Percentiles rank a stretch among this genome's conserved stretches.
These are phyloP conservation scores for Sclerurus mexicanus DNA, from an alignment of 2,113 vertebrate species.

Conservation along the genomic window DNA sequence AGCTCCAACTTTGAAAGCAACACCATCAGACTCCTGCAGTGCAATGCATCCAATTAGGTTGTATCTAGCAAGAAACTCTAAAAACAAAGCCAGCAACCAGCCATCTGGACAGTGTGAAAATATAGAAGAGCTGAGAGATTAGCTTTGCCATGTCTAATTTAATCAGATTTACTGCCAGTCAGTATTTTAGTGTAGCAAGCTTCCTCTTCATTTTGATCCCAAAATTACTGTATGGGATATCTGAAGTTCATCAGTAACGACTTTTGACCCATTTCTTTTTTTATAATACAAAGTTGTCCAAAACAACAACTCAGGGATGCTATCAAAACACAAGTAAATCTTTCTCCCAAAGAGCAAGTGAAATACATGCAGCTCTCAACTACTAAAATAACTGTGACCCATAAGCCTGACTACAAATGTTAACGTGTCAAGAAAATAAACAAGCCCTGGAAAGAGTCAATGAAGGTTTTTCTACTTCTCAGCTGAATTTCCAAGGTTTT, in stretches of 20 bases:
- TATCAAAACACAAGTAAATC: not conserved
- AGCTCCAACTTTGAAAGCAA: not conserved
- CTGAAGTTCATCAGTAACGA: not conserved
- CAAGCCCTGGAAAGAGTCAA: not conserved
- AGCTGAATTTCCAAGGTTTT: not conserved
- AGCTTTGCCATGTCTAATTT: conserved; percentile 15
- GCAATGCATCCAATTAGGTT: not conserved
- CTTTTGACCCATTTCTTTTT: not conserved
- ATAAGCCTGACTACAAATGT: not conserved
- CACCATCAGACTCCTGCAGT: not conserved
- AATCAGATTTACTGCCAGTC: conserved; percentile 30
- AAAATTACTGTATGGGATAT: not conserved
- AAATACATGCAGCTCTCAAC: not conserved
- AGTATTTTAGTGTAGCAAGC: not conserved
- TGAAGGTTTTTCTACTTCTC: not conserved
- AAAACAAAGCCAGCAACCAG: conserved; percentile 11
- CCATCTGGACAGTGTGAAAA: conserved; percentile 45
- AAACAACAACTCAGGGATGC: not conserved
- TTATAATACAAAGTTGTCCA: not conserved
- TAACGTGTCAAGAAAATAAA: not conserved
- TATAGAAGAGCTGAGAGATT: conserved; percentile 9
- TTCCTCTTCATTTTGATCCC: not conserved
- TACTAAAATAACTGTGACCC: not conserved
- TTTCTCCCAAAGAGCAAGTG: not conserved
- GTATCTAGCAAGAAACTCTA: not conserved